phyloP scores from a whole-genome alignment of 2,797 vertebrate genomes.

The Florisuga fusca region DNA sequence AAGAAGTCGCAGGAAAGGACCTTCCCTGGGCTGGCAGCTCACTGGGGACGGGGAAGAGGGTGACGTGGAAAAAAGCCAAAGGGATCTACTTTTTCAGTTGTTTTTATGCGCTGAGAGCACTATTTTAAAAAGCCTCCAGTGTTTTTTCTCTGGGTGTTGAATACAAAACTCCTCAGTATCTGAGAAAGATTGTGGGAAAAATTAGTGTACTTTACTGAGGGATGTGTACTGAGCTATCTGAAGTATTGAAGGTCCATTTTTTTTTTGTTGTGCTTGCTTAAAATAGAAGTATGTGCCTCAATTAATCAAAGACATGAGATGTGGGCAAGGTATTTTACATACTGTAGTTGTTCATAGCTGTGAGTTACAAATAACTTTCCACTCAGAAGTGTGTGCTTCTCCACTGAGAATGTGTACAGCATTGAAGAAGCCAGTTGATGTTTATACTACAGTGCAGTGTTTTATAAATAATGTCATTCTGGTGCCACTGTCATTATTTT shows the following conservation, averaged over 20 bases:
- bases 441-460: neutral
- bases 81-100: neutral
- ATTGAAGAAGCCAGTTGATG: rapidly evolving
- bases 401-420: too few relatives aligned
- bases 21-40: neutral
- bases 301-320: neutral
- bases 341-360: neutral
- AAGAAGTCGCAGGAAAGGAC: neutral
- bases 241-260: neutral
- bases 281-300: neutral
- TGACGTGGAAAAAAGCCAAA: rapidly evolving
- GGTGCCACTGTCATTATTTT: neutral
- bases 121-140: neutral
- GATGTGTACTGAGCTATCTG: neutral
- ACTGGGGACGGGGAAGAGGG: rapidly evolving
- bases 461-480: neutral
- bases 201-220: too few relatives aligned
- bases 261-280: neutral
- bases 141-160: neutral
- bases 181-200: neutral
- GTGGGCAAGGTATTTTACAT: neutral
- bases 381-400: neutral
- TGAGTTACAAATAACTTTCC: neutral
- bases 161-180: neutral
- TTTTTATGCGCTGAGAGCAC: rapidly evolving